Conservation (phyloP, 2,113 vertebrate genomes). For the Strigops habroptila region DNA sequence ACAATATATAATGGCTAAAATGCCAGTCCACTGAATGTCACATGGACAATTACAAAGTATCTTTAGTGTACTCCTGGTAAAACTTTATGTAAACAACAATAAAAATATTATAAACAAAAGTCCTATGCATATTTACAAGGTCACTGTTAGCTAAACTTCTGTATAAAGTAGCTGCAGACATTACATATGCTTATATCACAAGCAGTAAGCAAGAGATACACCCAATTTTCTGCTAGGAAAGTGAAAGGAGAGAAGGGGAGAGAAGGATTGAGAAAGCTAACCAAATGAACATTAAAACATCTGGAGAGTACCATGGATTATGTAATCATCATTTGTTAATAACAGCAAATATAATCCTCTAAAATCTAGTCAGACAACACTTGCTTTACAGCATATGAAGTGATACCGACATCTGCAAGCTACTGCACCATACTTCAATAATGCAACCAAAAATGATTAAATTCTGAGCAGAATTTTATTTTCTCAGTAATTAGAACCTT, state of each 20-base stretch:
- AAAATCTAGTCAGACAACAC: neutral
- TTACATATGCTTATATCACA: neutral
- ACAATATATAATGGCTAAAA: neutral
- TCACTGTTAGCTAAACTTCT: neutral
- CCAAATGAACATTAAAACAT: neutral
- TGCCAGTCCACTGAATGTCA: neutral
- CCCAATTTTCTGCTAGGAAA: neutral
- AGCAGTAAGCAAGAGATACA: neutral
- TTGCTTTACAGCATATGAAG: neutral
- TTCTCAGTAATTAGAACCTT: neutral
- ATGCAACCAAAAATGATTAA: neutral
- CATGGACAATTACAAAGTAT: neutral
- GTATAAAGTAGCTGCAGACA: neutral
- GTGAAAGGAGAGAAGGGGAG: neutral
- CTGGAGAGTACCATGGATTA: conserved; percentile 11
- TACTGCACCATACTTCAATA: neutral
- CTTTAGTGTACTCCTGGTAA: neutral
- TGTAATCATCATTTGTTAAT: neutral
- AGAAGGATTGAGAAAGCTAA: neutral
- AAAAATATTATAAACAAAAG: neutral
- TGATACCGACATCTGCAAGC: neutral
- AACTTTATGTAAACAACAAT: neutral
- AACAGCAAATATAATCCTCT: conserved; percentile 35
- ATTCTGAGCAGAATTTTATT: neutral
- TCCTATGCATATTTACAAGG: neutral